Base-by-base conservation (phyloP, 1,140 invertebrate genomes). In the Euglossa dilemma region DNA sequence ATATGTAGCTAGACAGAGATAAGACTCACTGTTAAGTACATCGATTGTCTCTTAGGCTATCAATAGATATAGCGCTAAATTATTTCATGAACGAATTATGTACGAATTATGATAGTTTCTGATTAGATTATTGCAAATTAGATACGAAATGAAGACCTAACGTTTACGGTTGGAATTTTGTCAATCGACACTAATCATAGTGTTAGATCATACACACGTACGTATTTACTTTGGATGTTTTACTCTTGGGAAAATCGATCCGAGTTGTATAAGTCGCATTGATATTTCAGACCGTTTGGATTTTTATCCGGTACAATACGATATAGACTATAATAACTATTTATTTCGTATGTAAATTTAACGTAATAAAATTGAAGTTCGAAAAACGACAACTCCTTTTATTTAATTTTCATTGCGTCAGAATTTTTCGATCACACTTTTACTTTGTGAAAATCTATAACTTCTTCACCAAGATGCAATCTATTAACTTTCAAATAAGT, bases 331-430 rank as follows among this genome's bases (percentile, higher is more conserved):
- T 88, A 82, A 8, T 76, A 59, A 85, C n/a, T 83, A 85, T 83
- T 82, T 79, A 88, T 88, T 78, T 88, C 66, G 59, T 85, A 88
- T 88, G 83, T 88, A 85, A 73, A 85, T 70, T 70, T 75, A 74
- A 79, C 64, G 72, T 57, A 88, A 88, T 88, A 88, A 88, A 88
- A 82, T 66, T 79, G 56, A 72, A 87, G 28, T 87, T 87, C 81
- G 36, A 81, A 85, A 80, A 54, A 73, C 28, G 36, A 74, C 0
- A 45, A 36, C 36, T 73, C 36, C 12, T 83, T 67, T 67, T 18
- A 11, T 36, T 87, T 75, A 14, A 66, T 52, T 61, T 72, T 57
- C n/a, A 28, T 20, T 52, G 3, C 7, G 61, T 70, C 18, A 18
- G 18, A 45, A 61, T 61, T 69, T 57, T 59, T 36, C 20, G 20